Evolutionary conservation across 1,140 invertebrate genomes (phyloP), one percentile per base, ranked within the genome.

Genomic region (Copidosoma floridanum): DNA sequence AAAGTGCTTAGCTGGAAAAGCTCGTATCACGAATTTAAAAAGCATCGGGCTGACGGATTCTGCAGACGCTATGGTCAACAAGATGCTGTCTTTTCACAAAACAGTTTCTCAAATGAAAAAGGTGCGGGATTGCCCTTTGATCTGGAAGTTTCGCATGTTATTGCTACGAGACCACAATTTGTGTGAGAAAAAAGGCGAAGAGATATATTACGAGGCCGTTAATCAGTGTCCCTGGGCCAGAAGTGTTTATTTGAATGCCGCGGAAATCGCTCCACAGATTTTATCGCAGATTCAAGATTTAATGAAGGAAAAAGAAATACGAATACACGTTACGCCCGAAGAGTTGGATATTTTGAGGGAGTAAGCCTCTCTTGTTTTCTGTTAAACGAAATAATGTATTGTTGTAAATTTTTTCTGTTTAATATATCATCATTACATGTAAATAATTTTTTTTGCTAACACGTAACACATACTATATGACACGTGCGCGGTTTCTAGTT

Each of bases 251-350:
- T 76, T 78, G 55, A 79, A 82, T 67, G 77, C 78, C 24, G 81
- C 79, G 16, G 76, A 82, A 68, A 63, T 82, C 37, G 71, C 82
- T 7, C 82, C 81, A 11, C 80, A 82, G 73, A 67, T 81, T 57
- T 54, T 83, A 14, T 74, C 81, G 0, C 83, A 87, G 71, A 81
- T 90, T 57, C 86, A 89, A 69, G 88, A 89, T 71, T 73, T 90
- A 0, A 82, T 90, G 56, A 82, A 85, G 5, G 88, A 89, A 67
- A 90, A 89, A 73, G 85, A 88, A 69, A 69, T 90, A 7, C 73
- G 88, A 60, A 79, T 89, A 37, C 88, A 88, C 67, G 84, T 88
- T 0, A 83, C 87, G 5, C 85, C 86, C 2, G 88, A 89, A 71
- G 88, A 90, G 71, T 76, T 89, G 23, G 83, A 87, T 64, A 84